phyloP scores from a whole-genome alignment of 1,140 invertebrate genomes.

The Sitophilus oryzae region DNA sequence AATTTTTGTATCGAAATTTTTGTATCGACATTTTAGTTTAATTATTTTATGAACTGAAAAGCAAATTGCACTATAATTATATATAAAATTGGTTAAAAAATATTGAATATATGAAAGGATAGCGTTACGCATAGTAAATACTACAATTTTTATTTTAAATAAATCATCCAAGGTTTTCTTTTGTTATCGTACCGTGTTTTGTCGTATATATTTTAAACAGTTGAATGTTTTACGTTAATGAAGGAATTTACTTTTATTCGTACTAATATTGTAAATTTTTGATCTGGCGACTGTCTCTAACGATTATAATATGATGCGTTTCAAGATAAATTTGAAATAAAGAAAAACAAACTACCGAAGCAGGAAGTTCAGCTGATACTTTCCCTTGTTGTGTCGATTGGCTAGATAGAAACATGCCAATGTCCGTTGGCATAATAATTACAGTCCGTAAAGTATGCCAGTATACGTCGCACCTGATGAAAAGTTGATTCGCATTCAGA shows the following conservation, averaged over 20 bases:
- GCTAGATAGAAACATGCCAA: slow-evolving; percentile 16
- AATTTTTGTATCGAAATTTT: neutral
- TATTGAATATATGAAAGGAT: neutral
- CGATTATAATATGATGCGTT: neutral
- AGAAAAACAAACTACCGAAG: slow-evolving; percentile 21
- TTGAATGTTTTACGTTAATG: too few species aligned
- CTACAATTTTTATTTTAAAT: neutral
- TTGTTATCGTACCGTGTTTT: neutral
- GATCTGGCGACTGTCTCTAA: too few species aligned
- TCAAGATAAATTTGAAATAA: slow-evolving; percentile 1
- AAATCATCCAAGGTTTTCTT: neutral
- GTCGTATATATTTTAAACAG: too few species aligned
- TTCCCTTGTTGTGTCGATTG: slow-evolving; percentile 30
- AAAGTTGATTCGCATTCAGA: slow-evolving; percentile 11
- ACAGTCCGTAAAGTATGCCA: slow-evolving; percentile 25
- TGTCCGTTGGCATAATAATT: slow-evolving; percentile 23
- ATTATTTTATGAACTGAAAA: too few species aligned
- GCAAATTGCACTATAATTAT: too few species aligned
- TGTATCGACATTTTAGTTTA: too few species aligned
- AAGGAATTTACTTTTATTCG: too few species aligned
- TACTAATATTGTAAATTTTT: too few species aligned
- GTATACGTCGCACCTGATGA: slow-evolving; percentile 12
- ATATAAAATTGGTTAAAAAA: too few species aligned
- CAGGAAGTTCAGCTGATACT: slow-evolving; percentile 31
- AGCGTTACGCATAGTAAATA: neutral